A percentile compares a stretch with the other conserved stretches of the same genome.
phyloP scores from a whole-genome alignment of 2,888 invertebrate genomes.

The Tenthredo scrophulariae region DNA sequence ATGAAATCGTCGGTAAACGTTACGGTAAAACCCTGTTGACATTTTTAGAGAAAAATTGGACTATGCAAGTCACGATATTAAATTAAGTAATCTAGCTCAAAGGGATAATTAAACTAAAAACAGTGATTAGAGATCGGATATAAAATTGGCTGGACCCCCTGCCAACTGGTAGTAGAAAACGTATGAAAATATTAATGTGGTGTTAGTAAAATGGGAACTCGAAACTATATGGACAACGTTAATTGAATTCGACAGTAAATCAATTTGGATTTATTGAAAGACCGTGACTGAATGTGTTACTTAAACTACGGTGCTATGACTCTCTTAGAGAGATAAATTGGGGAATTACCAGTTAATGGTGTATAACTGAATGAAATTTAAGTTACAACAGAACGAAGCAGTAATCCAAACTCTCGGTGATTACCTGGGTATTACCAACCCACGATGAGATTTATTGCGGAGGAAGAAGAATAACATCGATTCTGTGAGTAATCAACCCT shows the following conservation, averaged over 20 bases:
- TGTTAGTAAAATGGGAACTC: background rate
- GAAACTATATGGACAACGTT: conserved; percentile 35
- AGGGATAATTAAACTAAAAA: conserved; percentile 15
- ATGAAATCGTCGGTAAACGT: background rate
- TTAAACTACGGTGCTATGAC: background rate
- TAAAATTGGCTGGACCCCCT: background rate
- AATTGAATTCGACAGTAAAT: conserved; percentile 35
- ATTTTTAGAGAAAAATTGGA: background rate
- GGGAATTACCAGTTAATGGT: conserved; percentile 18
- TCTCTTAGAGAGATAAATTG: conserved; percentile 35
- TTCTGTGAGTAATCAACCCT: conserved; percentile 10
- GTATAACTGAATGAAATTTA: conserved; percentile 25
- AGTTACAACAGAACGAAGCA: background rate
- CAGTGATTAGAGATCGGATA: conserved; percentile 14
- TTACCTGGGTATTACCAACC: background rate
- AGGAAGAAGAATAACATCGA: conserved; percentile 1
- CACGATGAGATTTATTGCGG: background rate
- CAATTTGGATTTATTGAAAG: conserved; percentile 35
- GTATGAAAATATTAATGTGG: background rate
- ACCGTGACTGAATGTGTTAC: conserved; percentile 22
- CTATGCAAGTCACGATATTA: background rate
- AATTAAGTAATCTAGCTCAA: background rate
- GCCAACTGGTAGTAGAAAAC: background rate
- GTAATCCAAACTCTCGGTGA: background rate
- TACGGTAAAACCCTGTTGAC: background rate